These are phyloP conservation scores for Morus bassanus DNA, from an alignment of 2,797 vertebrate species.

Conservation along the genomic window DNA sequence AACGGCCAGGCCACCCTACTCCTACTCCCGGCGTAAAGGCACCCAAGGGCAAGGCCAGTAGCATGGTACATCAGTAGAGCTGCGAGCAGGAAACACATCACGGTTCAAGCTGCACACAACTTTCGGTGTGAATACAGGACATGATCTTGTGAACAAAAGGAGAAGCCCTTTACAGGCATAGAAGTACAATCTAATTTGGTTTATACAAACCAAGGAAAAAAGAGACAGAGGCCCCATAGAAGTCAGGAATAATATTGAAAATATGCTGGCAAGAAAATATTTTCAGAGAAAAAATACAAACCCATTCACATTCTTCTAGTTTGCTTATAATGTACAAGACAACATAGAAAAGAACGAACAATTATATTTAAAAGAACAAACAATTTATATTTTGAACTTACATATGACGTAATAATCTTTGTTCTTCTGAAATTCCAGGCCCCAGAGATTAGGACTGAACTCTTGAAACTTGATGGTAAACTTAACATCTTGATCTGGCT, in stretches of 20 bases:
- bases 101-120: background rate
- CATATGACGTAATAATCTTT: conserved; percentile 99
- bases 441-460: conserved; percentile 98
- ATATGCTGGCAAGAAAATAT: background rate
- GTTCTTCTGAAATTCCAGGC: conserved; percentile 96
- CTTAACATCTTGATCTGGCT: conserved; percentile 97
- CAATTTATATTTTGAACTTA: conserved; percentile 78
- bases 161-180: background rate
- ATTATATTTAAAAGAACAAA: conserved; percentile 1
- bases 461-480: conserved; percentile 99
- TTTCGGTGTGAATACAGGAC: background rate
- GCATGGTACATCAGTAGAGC: background rate
- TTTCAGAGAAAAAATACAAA: conserved; percentile 61
- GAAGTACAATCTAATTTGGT: background rate
- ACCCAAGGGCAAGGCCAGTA: background rate
- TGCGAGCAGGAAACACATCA: background rate
- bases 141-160: background rate
- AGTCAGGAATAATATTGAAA: conserved; percentile 5
- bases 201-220: background rate
- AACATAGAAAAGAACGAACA: background rate
- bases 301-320: conserved; percentile 44
- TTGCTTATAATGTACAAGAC: conserved; percentile 18
- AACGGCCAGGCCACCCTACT: background rate
- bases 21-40: background rate
- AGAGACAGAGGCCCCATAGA: background rate